Evolutionary conservation across 1,140 invertebrate species (phyloP).

Genomic region (Odontomachus brunneus): DNA sequence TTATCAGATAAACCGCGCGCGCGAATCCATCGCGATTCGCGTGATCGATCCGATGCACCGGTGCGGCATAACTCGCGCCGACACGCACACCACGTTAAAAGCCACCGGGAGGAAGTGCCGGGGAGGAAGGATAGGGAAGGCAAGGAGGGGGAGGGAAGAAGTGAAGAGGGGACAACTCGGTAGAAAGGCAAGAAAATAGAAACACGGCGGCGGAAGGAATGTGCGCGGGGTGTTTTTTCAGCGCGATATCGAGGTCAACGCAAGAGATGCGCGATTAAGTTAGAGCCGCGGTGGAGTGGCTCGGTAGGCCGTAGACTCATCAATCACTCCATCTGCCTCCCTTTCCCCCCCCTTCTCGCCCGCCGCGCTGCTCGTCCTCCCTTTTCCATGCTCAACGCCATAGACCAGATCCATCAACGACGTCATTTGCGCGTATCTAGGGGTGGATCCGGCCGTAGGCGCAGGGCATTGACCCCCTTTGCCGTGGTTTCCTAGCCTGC

Average conservation of each 20-base stretch:
- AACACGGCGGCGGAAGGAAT: constrained; percentile 19
- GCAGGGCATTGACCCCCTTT: constrained; percentile 69
- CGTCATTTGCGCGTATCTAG: constrained; percentile 80
- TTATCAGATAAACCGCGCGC: background rate
- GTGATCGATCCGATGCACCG: constrained; percentile 4
- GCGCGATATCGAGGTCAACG: constrained; percentile 70
- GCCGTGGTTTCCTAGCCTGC: constrained; percentile 28
- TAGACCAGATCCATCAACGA: constrained; percentile 78
- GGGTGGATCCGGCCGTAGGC: constrained; percentile 69
- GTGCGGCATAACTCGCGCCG: background rate
- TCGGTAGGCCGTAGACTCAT: constrained; percentile 69
- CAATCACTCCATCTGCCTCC: constrained; percentile 67
- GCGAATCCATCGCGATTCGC: background rate
- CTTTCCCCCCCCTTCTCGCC: background rate
- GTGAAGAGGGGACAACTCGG: background rate
- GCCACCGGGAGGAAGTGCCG: no score
- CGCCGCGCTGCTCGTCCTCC: background rate
- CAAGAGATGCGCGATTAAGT: constrained; percentile 52
- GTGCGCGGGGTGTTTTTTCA: constrained; percentile 61
- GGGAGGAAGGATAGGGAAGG: no score
- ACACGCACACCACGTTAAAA: constrained; percentile 27
- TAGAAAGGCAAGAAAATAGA: constrained; percentile 28
- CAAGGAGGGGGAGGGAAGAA: background rate
- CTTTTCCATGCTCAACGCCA: constrained; percentile 54
- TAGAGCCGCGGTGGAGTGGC: constrained; percentile 59